These are phyloP conservation scores for Nibea albiflora DNA, from an alignment of 2,113 vertebrate species.

Conservation along the genomic window DNA sequence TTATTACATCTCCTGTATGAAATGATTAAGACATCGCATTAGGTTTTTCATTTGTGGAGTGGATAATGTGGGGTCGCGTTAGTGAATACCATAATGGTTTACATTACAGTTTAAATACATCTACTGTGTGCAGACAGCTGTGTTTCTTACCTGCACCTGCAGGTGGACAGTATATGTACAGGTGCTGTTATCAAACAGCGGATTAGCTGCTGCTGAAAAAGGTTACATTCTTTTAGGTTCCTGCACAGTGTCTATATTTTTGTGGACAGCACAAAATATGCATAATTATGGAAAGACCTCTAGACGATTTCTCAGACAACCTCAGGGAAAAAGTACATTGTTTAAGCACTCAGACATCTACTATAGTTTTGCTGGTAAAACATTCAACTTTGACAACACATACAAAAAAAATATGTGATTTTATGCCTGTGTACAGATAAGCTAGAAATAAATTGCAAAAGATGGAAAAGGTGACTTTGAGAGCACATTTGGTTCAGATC, in stretches of 20 bases:
- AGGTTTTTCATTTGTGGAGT: constrained; percentile 57
- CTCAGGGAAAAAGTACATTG: constrained; percentile 24
- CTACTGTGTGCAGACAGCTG: constrained; percentile 34
- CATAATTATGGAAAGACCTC: constrained; percentile 44
- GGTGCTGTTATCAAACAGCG: constrained; percentile 41
- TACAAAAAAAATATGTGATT: constrained; percentile 1
- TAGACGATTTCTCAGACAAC: constrained; percentile 39
- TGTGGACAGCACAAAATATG: constrained; percentile 46
- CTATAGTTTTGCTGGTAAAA: constrained; percentile 18
- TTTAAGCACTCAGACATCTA: constrained; percentile 15
- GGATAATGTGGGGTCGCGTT: constrained; percentile 50
- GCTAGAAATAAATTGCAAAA: not conserved
- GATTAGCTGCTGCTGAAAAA: constrained; percentile 16
- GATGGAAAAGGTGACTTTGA: constrained; percentile 10
- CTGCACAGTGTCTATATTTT: constrained; percentile 38
- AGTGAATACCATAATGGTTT: constrained; percentile 53
- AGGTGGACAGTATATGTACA: constrained; percentile 31
- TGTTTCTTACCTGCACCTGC: constrained; percentile 53
- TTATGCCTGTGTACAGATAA: not conserved
- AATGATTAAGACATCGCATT: constrained; percentile 74
- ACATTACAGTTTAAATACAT: constrained; percentile 10
- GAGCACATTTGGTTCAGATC: constrained; percentile 9
- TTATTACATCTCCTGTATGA: constrained; percentile 69
- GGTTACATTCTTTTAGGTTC: constrained; percentile 21
- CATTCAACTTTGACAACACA: constrained; percentile 2